These are phyloP conservation scores for Ophioderma brevispina DNA, from an alignment of 35 echinoderm and acorn worm genomes.

Conservation along the genomic window DNA sequence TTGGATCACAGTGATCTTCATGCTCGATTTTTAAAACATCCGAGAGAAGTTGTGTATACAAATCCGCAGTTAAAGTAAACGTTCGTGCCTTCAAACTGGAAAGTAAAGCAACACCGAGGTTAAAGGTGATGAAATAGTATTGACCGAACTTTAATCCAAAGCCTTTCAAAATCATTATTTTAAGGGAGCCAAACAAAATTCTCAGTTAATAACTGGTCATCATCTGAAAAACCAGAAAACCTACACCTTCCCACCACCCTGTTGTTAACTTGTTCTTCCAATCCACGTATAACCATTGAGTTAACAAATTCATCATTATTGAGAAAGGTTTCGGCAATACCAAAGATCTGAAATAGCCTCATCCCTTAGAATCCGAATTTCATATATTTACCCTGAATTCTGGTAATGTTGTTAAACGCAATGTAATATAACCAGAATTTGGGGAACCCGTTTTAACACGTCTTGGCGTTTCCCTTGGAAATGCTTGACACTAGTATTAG, in stretches of 20 bases:
- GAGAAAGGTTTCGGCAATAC: background rate
- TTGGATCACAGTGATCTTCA: too few species aligned
- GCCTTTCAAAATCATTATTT: too few species aligned
- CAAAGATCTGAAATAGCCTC: background rate
- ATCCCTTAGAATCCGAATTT: background rate
- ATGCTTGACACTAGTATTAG: too few species aligned
- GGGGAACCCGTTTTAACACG: background rate
- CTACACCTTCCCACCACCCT: background rate
- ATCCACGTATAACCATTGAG: constrained; percentile 4
- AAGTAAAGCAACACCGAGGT: too few species aligned
- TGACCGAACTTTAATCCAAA: too few species aligned
- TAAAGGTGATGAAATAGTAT: too few species aligned
- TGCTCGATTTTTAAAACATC: too few species aligned
- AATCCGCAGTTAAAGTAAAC: too few species aligned
- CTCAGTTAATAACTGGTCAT: background rate
- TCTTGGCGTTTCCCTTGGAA: background rate
- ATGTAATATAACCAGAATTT: too few species aligned
- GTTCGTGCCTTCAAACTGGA: too few species aligned
- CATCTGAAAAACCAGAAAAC: background rate
- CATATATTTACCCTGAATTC: background rate
- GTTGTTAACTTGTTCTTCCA: background rate
- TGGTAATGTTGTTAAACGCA: constrained; percentile 1
- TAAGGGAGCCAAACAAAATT: constrained; percentile 16
- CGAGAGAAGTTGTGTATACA: too few species aligned
- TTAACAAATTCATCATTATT: background rate